These are phyloP conservation scores for Anas bahamensis DNA, from an alignment of 2,797 vertebrate genomes.

Conservation along the genomic window DNA sequence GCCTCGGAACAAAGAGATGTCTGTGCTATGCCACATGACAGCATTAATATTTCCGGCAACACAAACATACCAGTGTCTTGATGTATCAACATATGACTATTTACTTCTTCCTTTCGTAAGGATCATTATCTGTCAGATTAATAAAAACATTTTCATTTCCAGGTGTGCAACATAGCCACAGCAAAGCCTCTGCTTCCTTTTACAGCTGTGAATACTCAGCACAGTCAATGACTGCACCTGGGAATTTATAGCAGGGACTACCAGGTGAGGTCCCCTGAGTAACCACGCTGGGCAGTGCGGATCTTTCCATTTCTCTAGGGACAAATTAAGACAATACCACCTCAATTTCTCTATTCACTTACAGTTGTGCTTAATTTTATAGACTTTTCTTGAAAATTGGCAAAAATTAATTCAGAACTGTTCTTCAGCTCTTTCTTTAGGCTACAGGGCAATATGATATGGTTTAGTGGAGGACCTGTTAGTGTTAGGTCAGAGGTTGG, in stretches of 20 bases:
- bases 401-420: background rate
- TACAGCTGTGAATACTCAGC: rapidly evolving
- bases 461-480: too few species aligned
- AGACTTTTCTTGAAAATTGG: background rate
- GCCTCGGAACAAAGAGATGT: background rate
- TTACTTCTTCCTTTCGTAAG: background rate
- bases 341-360: background rate
- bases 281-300: background rate
- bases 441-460: background rate
- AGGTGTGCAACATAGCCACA: rapidly evolving
- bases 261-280: background rate
- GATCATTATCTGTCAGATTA: background rate
- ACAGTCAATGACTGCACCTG: background rate
- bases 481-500: too few species aligned
- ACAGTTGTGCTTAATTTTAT: background rate
- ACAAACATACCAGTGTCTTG: background rate
- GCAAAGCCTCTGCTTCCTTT: too few species aligned
- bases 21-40: background rate
- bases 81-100: background rate
- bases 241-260: background rate
- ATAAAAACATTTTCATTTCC: background rate
- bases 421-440: background rate
- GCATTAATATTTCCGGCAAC: background rate
- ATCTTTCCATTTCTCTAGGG: background rate
- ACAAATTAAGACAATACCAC: background rate